These are phyloP conservation scores for Hapalemur alaotrensis DNA, from an alignment of 2,797 vertebrate genomes.

Conservation along the genomic window DNA sequence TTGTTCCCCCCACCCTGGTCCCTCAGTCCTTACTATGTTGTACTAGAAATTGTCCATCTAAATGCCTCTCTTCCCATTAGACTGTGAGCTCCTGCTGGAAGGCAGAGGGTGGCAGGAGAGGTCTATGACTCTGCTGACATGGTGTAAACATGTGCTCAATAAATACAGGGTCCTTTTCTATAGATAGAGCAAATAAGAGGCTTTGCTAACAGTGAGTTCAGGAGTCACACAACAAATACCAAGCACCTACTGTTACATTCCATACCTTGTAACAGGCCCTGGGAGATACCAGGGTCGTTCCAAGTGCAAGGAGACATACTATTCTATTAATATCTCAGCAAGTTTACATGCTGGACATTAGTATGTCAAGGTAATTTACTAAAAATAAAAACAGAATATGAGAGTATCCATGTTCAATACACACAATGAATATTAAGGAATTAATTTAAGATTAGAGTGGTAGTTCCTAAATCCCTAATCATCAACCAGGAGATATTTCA, in stretches of 20 bases:
- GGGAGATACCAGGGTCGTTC: neutral
- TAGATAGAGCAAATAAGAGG: neutral
- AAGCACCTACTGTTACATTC: neutral
- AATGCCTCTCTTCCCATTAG: neutral
- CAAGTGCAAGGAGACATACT: neutral
- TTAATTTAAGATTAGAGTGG: neutral
- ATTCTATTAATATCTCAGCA: neutral
- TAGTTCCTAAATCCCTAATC: neutral
- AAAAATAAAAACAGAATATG: neutral
- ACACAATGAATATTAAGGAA: neutral
- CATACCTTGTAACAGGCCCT: neutral
- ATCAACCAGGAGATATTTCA: neutral
- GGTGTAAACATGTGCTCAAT: neutral
- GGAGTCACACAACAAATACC: neutral
- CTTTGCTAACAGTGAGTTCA: neutral
- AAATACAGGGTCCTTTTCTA: neutral
- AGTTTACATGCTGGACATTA: neutral
- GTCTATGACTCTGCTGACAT: neutral
- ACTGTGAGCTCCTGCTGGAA: neutral
- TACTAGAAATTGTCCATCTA: neutral
- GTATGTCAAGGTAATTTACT: neutral
- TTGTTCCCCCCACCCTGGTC: neutral
- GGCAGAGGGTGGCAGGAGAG: rapidly evolving
- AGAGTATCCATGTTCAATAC: neutral
- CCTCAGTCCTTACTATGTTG: no score